A percentile compares a stretch with the other conserved stretches of the same genome.
phyloP scores from a whole-genome alignment of 2,113 vertebrate genomes.

The Chloroceryle aenea region DNA sequence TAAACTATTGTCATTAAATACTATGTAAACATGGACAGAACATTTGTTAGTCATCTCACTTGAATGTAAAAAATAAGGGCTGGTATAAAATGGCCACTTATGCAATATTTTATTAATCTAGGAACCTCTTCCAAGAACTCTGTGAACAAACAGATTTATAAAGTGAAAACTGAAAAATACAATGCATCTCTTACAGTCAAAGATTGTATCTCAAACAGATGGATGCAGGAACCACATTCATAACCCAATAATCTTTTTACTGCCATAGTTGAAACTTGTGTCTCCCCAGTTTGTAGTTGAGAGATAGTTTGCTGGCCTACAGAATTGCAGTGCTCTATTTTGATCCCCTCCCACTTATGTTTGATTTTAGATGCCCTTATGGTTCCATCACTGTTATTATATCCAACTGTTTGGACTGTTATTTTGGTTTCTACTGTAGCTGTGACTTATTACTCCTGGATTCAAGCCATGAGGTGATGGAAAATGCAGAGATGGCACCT shows the following conservation, averaged over 20 bases:
- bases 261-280: background rate
- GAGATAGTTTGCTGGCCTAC: background rate
- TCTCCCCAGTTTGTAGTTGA: background rate
- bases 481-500: conserved; percentile 13
- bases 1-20: background rate
- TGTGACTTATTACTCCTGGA: background rate
- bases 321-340: background rate
- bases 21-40: background rate
- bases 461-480: background rate
- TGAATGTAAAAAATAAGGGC: background rate
- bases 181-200: background rate
- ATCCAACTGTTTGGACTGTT: background rate
- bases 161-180: background rate
- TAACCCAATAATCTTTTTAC: conserved; percentile 2
- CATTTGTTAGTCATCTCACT: background rate
- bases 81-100: background rate
- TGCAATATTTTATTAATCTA: background rate
- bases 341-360: background rate
- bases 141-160: conserved; percentile 34
- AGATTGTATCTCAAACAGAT: conserved; percentile 18
- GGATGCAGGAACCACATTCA: background rate
- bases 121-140: background rate
- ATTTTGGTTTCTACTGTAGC: background rate
- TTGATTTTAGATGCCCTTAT: background rate
- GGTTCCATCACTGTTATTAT: background rate